Evolutionary conservation across 2,113 vertebrate genomes (phyloP).

Genomic region (Mugil cephalus): DNA sequence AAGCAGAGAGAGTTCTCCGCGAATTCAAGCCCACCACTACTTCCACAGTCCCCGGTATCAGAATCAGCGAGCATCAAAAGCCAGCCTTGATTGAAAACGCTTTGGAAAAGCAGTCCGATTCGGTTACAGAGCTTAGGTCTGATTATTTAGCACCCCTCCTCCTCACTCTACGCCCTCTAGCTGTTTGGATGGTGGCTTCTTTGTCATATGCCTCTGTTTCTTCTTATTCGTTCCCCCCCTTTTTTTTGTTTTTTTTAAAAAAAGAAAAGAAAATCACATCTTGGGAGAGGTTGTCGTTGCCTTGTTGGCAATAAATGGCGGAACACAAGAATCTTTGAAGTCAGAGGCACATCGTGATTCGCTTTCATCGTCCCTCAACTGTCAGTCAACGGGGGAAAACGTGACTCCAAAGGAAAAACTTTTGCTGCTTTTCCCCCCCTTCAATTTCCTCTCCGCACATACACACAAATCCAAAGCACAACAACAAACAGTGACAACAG

Average conservation of each 20-base stretch:
- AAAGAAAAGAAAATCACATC: conserved; percentile 62
- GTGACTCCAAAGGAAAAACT: conserved; percentile 72
- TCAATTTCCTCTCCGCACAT: conserved; percentile 45
- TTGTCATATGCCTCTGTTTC: conserved; percentile 63
- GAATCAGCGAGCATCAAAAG: conserved; percentile 57
- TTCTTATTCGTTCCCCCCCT: conserved; percentile 24
- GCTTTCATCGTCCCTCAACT: conserved; percentile 73
- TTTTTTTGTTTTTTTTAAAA: conserved; percentile 51
- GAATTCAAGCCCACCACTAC: conserved; percentile 50
- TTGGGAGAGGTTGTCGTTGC: conserved; percentile 56
- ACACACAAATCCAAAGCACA: conserved; percentile 35
- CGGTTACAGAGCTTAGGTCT: conserved; percentile 63
- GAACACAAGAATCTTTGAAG: conserved; percentile 74
- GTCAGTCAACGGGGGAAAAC: conserved; percentile 72
- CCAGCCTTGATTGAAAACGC: conserved; percentile 65
- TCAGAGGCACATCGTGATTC: conserved; percentile 62
- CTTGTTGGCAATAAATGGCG: conserved; percentile 70
- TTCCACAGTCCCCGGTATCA: conserved; percentile 53
- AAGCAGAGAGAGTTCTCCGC: conserved; percentile 37
- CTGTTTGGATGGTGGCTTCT: conserved; percentile 66
- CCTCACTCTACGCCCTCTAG: conserved; percentile 50
- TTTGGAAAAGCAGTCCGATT: conserved; percentile 68
- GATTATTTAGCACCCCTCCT: conserved; percentile 70
- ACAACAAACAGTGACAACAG: conserved; percentile 58
- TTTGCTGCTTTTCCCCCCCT: conserved; percentile 29